A percentile compares a stretch with the other conserved stretches of the same genome.
phyloP scores from a whole-genome alignment of 2,888 invertebrate genomes.

The Ditula angustiorana region DNA sequence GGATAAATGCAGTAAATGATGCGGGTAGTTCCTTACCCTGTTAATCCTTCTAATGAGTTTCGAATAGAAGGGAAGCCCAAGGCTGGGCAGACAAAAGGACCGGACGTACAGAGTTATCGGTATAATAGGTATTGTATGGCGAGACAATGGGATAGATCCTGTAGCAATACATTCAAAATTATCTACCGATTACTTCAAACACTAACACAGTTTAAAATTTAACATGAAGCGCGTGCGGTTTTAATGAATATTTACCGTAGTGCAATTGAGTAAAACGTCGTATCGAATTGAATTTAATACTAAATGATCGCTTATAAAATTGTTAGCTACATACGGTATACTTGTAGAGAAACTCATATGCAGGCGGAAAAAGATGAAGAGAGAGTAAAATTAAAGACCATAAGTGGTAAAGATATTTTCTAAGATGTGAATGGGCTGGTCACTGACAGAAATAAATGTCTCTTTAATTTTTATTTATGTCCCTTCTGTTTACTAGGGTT shows the following conservation, averaged over 20 bases:
- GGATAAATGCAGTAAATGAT: not conserved
- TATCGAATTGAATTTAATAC: not conserved
- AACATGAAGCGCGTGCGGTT: conserved; percentile 2
- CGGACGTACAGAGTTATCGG: conserved; percentile 43
- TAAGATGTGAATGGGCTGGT: too few relatives aligned
- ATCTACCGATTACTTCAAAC: not conserved
- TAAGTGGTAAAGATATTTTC: too few relatives aligned
- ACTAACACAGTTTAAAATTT: not conserved
- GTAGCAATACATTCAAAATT: not conserved
- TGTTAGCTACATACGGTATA: not conserved
- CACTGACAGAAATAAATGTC: too few relatives aligned
- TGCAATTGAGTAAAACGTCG: conserved; percentile 3
- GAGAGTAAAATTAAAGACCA: not conserved
- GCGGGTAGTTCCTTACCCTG: conserved; percentile 8
- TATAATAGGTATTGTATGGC: conserved; percentile 49
- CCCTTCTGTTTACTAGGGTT: too few relatives aligned
- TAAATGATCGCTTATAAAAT: conserved; percentile 6
- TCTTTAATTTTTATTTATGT: too few relatives aligned
- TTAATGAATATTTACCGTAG: conserved; percentile 10
- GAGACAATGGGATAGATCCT: conserved; percentile 45
- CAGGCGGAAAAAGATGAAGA: not conserved
- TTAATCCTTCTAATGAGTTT: conserved; percentile 35
- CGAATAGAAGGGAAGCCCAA: conserved; percentile 40
- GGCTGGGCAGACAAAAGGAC: conserved; percentile 42
- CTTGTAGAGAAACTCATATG: not conserved